Conservation (phyloP, 2,797 vertebrate genomes). For the Galaxias olidus region DNA sequence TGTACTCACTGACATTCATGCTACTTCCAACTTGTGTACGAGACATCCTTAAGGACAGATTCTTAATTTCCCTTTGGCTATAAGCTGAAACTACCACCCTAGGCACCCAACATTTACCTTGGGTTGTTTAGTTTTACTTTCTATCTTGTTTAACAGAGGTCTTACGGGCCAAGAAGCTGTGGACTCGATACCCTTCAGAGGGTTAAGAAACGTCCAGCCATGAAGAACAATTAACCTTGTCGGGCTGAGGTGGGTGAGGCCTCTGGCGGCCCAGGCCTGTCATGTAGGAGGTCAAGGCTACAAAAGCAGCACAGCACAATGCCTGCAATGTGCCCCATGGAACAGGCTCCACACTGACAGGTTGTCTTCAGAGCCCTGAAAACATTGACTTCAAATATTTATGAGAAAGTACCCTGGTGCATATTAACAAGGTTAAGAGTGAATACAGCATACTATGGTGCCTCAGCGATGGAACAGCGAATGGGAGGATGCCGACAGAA, state of each 20-base stretch:
- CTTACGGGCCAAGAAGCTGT: conserved; percentile 26
- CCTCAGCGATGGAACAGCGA: conserved; percentile 32
- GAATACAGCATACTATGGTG: conserved; percentile 60
- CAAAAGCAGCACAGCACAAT: conserved; percentile 52
- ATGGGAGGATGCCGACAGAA: conserved; percentile 14
- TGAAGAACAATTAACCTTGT: conserved; percentile 71
- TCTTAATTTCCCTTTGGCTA: too few species aligned
- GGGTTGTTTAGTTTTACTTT: too few species aligned
- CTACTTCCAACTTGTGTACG: neutral
- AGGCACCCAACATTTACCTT: too few species aligned
- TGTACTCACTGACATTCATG: neutral
- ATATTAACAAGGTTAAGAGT: conserved; percentile 74
- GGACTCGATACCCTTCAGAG: conserved; percentile 53
- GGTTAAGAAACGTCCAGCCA: conserved; percentile 55
- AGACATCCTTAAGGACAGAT: neutral
- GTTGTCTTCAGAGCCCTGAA: conserved; percentile 73
- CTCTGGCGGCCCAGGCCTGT: conserved; percentile 51
- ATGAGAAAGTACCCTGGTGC: conserved; percentile 71
- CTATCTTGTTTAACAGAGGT: too few species aligned
- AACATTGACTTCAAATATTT: conserved; percentile 77
- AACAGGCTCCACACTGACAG: conserved; percentile 69
- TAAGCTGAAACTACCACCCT: too few species aligned
- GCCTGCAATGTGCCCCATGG: conserved; percentile 44
- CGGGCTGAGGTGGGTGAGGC: conserved; percentile 53
- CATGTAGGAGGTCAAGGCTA: conserved; percentile 70